Evolutionary conservation across 2,888 invertebrate genomes (phyloP).

Genomic region (Noctua pronuba): DNA sequence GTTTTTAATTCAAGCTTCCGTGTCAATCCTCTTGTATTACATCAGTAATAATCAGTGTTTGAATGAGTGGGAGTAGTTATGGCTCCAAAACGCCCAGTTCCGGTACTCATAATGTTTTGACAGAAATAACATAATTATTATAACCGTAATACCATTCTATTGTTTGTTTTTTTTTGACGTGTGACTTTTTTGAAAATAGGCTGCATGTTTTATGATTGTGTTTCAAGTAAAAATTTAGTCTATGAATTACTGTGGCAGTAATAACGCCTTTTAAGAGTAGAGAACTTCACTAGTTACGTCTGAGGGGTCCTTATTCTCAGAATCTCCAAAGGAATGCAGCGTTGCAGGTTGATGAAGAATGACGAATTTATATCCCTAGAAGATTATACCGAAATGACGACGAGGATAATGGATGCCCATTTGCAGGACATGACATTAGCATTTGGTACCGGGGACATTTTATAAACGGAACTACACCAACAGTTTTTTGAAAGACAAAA

Average conservation of each 20-base stretch:
- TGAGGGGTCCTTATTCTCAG: background rate
- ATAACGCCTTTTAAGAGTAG: background rate
- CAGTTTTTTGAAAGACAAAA: constrained; percentile 9
- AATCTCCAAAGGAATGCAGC: background rate
- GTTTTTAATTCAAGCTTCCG: background rate
- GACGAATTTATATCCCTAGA: background rate
- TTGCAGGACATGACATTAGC: background rate
- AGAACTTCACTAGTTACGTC: background rate
- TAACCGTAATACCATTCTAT: constrained; percentile 18
- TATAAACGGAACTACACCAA: background rate
- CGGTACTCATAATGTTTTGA: constrained; percentile 19
- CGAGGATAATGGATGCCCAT: background rate
- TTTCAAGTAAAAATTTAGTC: background rate
- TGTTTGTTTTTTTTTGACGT: constrained; percentile 32
- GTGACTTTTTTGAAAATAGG: background rate
- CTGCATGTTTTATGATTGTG: background rate
- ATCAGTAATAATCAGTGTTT: background rate
- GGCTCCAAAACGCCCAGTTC: constrained; percentile 4
- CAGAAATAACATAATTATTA: constrained; percentile 8
- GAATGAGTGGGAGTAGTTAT: constrained; percentile 30
- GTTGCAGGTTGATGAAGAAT: background rate
- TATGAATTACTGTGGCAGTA: background rate
- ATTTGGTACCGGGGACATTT: constrained; percentile 12
- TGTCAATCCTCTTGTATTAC: constrained; percentile 22
- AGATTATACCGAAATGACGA: background rate